Conservation (phyloP, 1,140 invertebrate species). For the Cryptotermes secundus region DNA sequence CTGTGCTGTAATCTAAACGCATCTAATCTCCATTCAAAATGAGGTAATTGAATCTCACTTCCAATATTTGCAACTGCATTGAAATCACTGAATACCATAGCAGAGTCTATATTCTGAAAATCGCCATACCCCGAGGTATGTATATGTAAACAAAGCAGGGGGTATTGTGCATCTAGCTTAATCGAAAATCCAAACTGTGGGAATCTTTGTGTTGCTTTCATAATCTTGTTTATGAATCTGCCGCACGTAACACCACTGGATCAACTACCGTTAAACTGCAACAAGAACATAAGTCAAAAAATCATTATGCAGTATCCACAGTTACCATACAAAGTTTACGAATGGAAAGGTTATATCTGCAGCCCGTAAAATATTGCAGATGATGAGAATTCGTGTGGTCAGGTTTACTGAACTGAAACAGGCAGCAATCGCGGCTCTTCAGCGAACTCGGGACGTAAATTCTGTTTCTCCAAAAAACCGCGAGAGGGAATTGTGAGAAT, state of each 20-base stretch:
- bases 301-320: too few species aligned
- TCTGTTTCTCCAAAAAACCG: too few species aligned
- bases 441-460: too few species aligned
- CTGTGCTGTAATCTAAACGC: background rate
- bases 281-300: background rate
- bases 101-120: background rate
- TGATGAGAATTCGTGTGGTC: too few species aligned
- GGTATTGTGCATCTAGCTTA: background rate
- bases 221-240: background rate
- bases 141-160: background rate
- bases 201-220: background rate
- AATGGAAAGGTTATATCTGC: too few species aligned
- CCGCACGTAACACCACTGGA: background rate
- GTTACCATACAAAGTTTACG: too few species aligned
- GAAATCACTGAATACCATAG: background rate
- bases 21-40: conserved; percentile 12
- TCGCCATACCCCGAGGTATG: background rate
- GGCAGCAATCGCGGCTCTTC: too few species aligned
- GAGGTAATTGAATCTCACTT: conserved; percentile 13
- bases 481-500: too few species aligned
- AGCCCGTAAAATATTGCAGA: too few species aligned
- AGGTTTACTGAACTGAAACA: too few species aligned
- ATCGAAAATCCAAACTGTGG: background rate
- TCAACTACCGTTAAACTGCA: background rate
- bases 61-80: conserved; percentile 9